Percentiles rank a stretch among this genome's conserved stretches.
Evolutionary conservation across 2,797 vertebrate genomes (phyloP).

Genomic region (Sebastes cheni): DNA sequence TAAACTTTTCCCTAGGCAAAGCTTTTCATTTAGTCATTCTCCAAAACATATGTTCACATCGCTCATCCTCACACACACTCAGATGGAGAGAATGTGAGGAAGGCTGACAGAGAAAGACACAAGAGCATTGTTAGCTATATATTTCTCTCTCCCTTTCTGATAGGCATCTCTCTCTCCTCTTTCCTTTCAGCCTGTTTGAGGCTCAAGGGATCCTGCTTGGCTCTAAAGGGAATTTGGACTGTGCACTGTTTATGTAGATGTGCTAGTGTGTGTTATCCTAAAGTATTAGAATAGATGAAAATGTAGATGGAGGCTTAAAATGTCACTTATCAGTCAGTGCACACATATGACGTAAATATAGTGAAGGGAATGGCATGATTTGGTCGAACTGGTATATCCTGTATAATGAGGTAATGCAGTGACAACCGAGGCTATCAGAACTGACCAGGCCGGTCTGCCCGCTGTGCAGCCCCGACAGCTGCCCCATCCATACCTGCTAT

Average conservation of each 20-base stretch:
- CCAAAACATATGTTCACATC: conserved; percentile 26
- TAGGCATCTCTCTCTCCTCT: conserved; percentile 1
- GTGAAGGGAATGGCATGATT: background rate
- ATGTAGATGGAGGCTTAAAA: background rate
- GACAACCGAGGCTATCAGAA: conserved; percentile 15
- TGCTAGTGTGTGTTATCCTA: background rate
- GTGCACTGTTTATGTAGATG: background rate
- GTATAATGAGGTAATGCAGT: background rate
- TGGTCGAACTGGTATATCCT: conserved; percentile 7
- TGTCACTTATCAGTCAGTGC: background rate
- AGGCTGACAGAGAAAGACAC: conserved; percentile 21
- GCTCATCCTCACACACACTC: conserved; percentile 11
- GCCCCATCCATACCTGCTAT: conserved; percentile 52
- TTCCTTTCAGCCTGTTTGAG: conserved; percentile 1
- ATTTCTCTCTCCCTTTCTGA: conserved; percentile 26
- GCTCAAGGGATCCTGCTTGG: background rate
- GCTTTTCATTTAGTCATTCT: conserved; percentile 30
- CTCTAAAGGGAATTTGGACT: background rate
- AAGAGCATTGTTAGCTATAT: conserved; percentile 20
- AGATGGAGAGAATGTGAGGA: conserved; percentile 12
- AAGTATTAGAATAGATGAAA: background rate
- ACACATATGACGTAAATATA: background rate
- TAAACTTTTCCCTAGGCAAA: conserved; percentile 12
- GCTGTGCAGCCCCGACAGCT: conserved; percentile 31
- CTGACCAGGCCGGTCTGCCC: conserved; percentile 23